Base-by-base conservation (phyloP, 2,797 vertebrate species). In the Xiphophorus birchmanni region DNA sequence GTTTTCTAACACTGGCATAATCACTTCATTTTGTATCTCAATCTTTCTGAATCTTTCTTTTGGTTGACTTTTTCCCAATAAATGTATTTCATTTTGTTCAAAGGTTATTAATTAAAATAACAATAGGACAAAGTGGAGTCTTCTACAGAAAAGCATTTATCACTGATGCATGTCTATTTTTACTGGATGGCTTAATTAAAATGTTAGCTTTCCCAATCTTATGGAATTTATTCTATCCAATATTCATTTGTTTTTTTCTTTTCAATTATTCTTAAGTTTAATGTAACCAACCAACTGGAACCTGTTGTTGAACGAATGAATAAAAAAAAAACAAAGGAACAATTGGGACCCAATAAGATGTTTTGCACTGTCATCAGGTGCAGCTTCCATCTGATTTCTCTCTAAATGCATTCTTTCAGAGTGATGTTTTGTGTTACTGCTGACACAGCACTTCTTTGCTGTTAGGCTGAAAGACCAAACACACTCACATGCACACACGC, bases 381-480 rank as follows among this genome's bases (percentile, higher is more conserved):
- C 69, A 72, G 47, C 50, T 83, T 58, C 71, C 76, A 32, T 81
- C 42, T 82, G 40, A 74, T 76, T 82, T 82, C 63, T 72, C 54
- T 67, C 78, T 83, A 75, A 74, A 74, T 83, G 29, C 79, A 11
- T 74, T 85, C 67, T 76, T 76, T 79, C 80, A 37, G 78, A 63
- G 54, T 65, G 77, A 80, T 75, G 73, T 81, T 79, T 74, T 85
- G 63, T 87, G 67, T 82, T 76, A 37, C 45, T 87, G 88, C 89
- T 90, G 90, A 89, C 84, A 50, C 79, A 76, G 85, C 81, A 17
- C 18, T 80, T 67, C 71, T 71, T 77, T 65, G 67, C 73, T 81
- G 76, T 40, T 52, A 37, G 47, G 58, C 58, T 79, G 47, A 60
- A 82, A 78, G 75, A 78, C 77, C 5, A 76, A 69, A 75, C 50